A percentile compares a stretch with the other conserved stretches of the same genome.
These are phyloP conservation scores for Scaptodrosophila lebanonensis DNA, from an alignment of 1,140 invertebrate species.

Conservation along the genomic window DNA sequence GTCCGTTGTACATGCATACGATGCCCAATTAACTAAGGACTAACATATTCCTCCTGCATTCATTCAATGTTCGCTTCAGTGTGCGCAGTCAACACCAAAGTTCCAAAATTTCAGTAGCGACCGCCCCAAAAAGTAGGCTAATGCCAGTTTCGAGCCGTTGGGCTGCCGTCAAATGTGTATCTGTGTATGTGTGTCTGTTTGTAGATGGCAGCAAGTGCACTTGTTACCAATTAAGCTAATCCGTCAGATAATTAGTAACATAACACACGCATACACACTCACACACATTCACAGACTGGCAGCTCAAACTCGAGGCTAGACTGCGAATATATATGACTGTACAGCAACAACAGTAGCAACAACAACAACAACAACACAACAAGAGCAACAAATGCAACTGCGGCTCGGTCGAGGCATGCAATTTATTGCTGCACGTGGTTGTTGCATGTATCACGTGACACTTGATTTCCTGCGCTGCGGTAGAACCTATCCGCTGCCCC, in stretches of 20 bases:
- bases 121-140: conserved; percentile 61
- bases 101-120: conserved; percentile 38
- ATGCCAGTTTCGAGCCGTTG: conserved; percentile 70
- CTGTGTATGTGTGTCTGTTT: too few species aligned
- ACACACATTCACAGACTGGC: conserved; percentile 11
- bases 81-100: too few species aligned
- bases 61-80: too few species aligned
- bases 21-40: too few species aligned
- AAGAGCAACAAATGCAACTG: too few species aligned
- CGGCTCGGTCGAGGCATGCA: conserved; percentile 65
- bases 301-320: too few species aligned
- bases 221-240: conserved; percentile 75
- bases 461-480: conserved; percentile 66
- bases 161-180: conserved; percentile 67
- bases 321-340: too few species aligned
- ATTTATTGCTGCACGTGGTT: conserved; percentile 72
- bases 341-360: too few species aligned
- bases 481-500: conserved; percentile 18
- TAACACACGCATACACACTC: conserved; percentile 53
- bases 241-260: conserved; percentile 75
- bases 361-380: too few species aligned
- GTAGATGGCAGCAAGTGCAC: conserved; percentile 71
- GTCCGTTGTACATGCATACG: too few species aligned
- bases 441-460: conserved; percentile 73
- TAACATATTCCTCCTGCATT: too few species aligned